Base-by-base conservation (phyloP, 2,797 vertebrate genomes). In the Scyliorhinus canicula region DNA sequence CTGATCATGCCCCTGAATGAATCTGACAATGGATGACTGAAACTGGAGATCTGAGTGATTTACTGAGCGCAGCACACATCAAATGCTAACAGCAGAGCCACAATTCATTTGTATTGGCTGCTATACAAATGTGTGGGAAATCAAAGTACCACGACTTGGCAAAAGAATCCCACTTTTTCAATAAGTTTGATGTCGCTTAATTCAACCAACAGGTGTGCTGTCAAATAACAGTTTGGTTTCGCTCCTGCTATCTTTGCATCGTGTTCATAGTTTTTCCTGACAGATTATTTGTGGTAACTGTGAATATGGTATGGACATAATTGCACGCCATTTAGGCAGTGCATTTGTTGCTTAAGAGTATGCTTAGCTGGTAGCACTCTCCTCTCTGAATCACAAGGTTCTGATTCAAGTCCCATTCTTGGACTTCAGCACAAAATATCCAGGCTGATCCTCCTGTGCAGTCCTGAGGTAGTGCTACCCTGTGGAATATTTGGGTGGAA, bases 11-110 rank as follows among this genome's bases (percentile, higher is more conserved):
- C 93, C 93, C 44, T 93, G 93, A 93, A 93, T 47, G 44, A 26
- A 93, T 69, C 91, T 93, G 91, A 93, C 91, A 69, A 93, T 67
- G 28, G 93, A 69, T 31, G 50, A 47, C 93, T 52, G 65, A 93
- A 67, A 52, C 31, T 12, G 50, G 93, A 93, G 93, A 93, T 60
- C 57, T 40, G 5, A 63, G 5, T 63, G 55, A 91, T 93, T 65
- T 93, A 93, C 44, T 71, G 63, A 93, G 44, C 1, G 21, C 19
- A 71, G 63, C 69, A 65, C 47, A 50, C 91, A 69, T 69, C 65
- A 93, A 93, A 67, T 69, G 50, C n/a, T 44, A 93, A 67, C 60
- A 93, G 40, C 44, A 93, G 91, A 93, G 44, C 9, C 63, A 26
- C 91, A 69, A 50, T 93, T 93, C 65, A 50, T 69, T 93, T 93